Percentiles rank a stretch among this genome's conserved stretches.
Conservation (phyloP, 1,140 invertebrate genomes). For the Trichonephila clavata region DNA sequence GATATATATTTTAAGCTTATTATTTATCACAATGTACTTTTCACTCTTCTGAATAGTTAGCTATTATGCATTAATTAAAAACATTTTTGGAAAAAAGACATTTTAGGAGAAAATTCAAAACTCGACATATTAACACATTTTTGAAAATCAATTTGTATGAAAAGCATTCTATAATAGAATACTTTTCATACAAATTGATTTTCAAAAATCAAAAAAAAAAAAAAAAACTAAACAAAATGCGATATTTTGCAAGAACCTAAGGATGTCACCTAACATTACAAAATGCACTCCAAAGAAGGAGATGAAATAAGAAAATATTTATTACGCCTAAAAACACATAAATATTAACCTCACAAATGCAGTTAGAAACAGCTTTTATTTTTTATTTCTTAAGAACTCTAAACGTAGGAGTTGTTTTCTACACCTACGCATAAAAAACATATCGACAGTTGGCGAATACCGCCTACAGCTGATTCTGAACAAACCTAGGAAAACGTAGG, state of each 20-base stretch:
- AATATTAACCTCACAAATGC: conserved; percentile 21
- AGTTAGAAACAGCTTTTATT: neutral
- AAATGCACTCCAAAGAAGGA: neutral
- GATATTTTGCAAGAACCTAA: neutral
- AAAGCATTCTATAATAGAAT: too few relatives aligned
- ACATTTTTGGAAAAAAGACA: too few relatives aligned
- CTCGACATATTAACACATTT: too few relatives aligned
- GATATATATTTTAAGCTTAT: too few relatives aligned
- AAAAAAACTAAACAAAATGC: neutral
- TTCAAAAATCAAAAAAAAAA: neutral
- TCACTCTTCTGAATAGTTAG: too few relatives aligned
- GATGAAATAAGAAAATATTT: conserved; percentile 4
- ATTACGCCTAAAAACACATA: neutral
- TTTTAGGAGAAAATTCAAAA: too few relatives aligned
- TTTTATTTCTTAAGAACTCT: neutral
- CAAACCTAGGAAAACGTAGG: conserved; percentile 22
- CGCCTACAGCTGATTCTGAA: conserved; percentile 25
- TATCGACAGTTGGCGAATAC: neutral
- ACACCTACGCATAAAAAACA: conserved; percentile 40
- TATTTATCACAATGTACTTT: too few relatives aligned
- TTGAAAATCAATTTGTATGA: too few relatives aligned
- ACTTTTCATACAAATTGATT: too few relatives aligned
- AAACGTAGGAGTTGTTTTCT: conserved; percentile 58
- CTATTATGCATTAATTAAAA: too few relatives aligned
- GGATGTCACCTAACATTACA: neutral